These are phyloP conservation scores for Notocelia uddmanniana DNA, from an alignment of 2,888 invertebrate species.

Conservation along the genomic window DNA sequence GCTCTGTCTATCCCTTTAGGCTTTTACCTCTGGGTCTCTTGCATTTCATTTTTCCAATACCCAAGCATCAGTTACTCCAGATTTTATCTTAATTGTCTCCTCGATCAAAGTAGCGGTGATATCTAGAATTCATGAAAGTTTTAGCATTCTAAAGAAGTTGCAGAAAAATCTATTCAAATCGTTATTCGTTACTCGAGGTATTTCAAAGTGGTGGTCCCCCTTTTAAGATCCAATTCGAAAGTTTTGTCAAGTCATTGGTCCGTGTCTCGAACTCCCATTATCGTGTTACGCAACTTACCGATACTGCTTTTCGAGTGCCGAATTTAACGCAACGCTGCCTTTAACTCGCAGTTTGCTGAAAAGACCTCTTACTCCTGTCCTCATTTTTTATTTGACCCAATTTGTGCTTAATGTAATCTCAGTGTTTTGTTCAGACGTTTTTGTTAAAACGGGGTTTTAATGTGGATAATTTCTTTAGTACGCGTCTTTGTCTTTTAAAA, in stretches of 20 bases:
- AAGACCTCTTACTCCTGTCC: constrained; percentile 17
- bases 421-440: neutral
- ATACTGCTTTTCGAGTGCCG: constrained; percentile 35
- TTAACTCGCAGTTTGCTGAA: constrained; percentile 38
- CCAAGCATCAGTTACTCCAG: neutral
- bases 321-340: constrained; percentile 45
- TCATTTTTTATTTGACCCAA: constrained; percentile 28
- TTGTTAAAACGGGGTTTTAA: neutral
- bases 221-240: constrained; percentile 35
- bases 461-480: neutral
- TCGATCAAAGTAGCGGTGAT: neutral
- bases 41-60: neutral
- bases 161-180: neutral
- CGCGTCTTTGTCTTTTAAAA: neutral
- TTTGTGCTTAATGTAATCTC: constrained; percentile 27
- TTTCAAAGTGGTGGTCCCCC: constrained; percentile 17
- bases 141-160: too few species aligned
- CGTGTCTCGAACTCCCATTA: constrained; percentile 42
- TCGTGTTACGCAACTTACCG: constrained; percentile 46
- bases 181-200: neutral
- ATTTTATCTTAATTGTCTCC: neutral
- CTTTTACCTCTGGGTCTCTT: neutral
- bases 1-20: neutral
- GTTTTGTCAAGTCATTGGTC: constrained; percentile 41
- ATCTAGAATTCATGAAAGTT: too few species aligned